A percentile compares a stretch with the other conserved stretches of the same genome.
Evolutionary conservation across 2,113 vertebrate species (phyloP).

Genomic region (Nothocercus nigrocapillus): DNA sequence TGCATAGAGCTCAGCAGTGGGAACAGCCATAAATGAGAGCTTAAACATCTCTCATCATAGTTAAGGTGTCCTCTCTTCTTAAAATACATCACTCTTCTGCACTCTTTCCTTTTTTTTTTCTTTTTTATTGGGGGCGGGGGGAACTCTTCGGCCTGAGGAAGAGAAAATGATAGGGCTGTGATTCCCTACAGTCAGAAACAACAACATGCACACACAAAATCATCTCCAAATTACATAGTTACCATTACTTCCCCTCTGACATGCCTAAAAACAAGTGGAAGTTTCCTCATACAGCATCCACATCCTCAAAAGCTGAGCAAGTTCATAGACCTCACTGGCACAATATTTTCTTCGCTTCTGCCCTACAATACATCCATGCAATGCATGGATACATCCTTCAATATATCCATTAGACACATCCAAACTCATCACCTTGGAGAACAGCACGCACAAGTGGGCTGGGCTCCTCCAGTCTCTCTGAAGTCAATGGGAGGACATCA

Average conservation of each 20-base stretch:
- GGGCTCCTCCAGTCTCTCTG: neutral
- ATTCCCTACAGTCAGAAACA: neutral
- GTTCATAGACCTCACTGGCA: fast-evolving
- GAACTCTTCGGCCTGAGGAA: no score
- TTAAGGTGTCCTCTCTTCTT: no score
- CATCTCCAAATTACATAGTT: neutral
- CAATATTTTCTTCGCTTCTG: neutral
- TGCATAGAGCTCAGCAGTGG: no score
- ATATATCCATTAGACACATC: neutral
- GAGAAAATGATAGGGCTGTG: no score
- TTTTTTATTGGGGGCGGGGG: no score
- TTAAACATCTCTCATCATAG: no score
- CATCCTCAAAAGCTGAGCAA: neutral
- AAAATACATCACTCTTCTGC: no score
- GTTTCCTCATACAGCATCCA: neutral
- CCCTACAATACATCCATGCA: neutral
- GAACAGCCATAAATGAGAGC: no score
- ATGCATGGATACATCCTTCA: no score
- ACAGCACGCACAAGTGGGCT: neutral
- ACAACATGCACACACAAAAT: neutral
- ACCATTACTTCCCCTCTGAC: fast-evolving
- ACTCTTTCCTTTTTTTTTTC: no score
- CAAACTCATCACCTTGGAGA: neutral
- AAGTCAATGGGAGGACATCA: neutral
- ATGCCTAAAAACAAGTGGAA: neutral